Conservation (phyloP, 1,140 invertebrate species). For the Leucophenga varia region DNA sequence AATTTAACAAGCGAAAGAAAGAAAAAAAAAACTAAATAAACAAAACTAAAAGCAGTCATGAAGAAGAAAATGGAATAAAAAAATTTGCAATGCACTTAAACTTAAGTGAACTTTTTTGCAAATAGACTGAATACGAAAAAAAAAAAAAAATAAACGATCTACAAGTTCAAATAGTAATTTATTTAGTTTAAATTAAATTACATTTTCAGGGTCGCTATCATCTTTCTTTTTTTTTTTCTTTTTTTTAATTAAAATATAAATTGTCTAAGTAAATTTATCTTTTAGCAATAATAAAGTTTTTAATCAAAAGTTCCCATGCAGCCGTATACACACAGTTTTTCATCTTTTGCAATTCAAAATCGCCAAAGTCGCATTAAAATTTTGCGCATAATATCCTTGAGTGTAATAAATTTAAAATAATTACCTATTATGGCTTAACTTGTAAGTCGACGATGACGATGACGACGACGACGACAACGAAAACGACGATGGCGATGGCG, state of each 20-base stretch:
- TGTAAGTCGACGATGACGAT: conserved; percentile 19
- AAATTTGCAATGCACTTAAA: conserved; percentile 48
- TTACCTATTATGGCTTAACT: conserved; percentile 52
- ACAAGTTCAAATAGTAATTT: no score
- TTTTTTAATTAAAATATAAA: not conserved
- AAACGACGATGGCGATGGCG: conserved; percentile 15
- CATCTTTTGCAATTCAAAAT: no score
- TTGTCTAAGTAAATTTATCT: not conserved
- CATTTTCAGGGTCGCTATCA: no score
- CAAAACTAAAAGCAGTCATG: conserved; percentile 42
- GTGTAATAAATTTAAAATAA: conserved; percentile 55
- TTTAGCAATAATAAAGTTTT: no score
- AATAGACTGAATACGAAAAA: no score
- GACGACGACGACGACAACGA: no score
- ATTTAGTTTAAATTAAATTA: no score
- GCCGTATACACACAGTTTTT: no score
- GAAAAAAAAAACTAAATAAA: conserved; percentile 32
- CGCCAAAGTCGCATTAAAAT: conserved; percentile 18
- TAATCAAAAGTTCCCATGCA: no score
- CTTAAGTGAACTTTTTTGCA: conserved; percentile 42
- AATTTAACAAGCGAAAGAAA: conserved; percentile 13
- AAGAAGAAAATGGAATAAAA: conserved; percentile 52
- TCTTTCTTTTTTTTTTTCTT: not conserved
- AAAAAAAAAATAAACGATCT: no score
- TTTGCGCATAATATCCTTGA: conserved; percentile 29